These are phyloP conservation scores for Embidobia sp. DNA, from an alignment of 2,888 invertebrate genomes.

Conservation along the genomic window DNA sequence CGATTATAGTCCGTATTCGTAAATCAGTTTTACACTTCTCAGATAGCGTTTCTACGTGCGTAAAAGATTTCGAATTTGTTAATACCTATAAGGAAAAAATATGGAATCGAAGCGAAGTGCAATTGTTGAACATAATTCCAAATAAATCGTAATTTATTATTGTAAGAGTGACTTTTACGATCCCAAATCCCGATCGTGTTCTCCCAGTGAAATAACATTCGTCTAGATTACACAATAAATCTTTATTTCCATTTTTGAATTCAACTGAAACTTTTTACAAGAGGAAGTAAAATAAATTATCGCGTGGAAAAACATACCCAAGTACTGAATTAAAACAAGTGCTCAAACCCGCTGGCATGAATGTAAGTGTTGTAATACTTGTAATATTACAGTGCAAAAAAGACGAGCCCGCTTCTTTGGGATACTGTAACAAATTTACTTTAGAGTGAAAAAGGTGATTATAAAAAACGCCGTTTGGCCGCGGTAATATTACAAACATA, in stretches of 20 bases:
- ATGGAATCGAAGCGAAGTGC: slow-evolving; percentile 66
- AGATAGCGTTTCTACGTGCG: slow-evolving; percentile 60
- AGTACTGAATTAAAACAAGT: not conserved
- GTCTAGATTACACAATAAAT: slow-evolving; percentile 36
- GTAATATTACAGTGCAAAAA: slow-evolving; percentile 46
- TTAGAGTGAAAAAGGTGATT: slow-evolving; percentile 28
- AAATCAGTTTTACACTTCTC: slow-evolving; percentile 57
- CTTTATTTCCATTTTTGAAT: slow-evolving; percentile 27
- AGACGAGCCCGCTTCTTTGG: not conserved
- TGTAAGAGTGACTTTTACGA: slow-evolving; percentile 19
- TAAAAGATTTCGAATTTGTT: slow-evolving; percentile 53
- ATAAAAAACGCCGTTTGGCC: slow-evolving; percentile 19
- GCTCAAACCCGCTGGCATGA: slow-evolving; percentile 4
- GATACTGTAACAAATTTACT: slow-evolving; percentile 41
- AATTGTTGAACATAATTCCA: slow-evolving; percentile 79
- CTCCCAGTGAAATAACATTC: too few species aligned
- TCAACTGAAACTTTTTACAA: not conserved
- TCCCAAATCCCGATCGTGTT: not conserved
- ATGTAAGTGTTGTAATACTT: slow-evolving; percentile 41
- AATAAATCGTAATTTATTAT: slow-evolving; percentile 81
- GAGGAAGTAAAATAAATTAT: slow-evolving; percentile 13
- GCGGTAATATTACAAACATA: slow-evolving; percentile 54
- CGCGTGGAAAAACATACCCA: not conserved
- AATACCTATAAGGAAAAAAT: slow-evolving; percentile 20
- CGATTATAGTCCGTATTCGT: slow-evolving; percentile 21